phyloP scores from a whole-genome alignment of 2,888 invertebrate species.

The Hetaerina titia region DNA sequence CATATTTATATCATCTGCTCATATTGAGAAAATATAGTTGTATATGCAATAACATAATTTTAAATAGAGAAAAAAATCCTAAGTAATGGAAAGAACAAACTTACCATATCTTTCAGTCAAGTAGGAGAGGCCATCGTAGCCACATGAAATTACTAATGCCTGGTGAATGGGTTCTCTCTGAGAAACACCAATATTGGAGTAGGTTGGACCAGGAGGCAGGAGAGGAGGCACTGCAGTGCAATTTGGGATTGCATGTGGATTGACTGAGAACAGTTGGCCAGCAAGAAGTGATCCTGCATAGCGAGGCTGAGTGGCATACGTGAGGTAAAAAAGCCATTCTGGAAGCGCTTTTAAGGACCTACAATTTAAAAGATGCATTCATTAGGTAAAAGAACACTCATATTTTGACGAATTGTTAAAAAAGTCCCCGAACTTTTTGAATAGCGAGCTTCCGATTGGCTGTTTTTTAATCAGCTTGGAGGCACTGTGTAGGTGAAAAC shows the following conservation, averaged over 20 bases:
- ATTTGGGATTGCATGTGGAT: conserved; percentile 76
- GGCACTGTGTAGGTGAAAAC: no score
- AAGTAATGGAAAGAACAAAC: conserved; percentile 72
- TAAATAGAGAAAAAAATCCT: background rate
- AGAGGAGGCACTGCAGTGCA: conserved; percentile 78
- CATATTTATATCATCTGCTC: no score
- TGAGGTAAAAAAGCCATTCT: conserved; percentile 89
- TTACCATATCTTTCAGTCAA: conserved; percentile 85
- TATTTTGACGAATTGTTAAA: no score
- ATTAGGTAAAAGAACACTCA: background rate
- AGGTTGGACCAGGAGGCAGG: conserved; percentile 79
- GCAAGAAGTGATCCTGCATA: conserved; percentile 89
- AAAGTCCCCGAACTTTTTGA: no score
- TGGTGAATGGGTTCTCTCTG: conserved; percentile 65
- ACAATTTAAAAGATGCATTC: conserved; percentile 71
- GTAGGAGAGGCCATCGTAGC: conserved; percentile 83
- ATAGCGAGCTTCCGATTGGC: no score
- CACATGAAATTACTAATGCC: conserved; percentile 67
- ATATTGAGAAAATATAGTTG: no score
- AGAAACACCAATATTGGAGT: conserved; percentile 73
- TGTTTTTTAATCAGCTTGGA: no score
- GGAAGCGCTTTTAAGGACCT: conserved; percentile 89
- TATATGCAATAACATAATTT: no score
- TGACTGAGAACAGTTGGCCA: conserved; percentile 82
- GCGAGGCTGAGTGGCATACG: conserved; percentile 88